Conservation (phyloP, 2,113 vertebrate species). For the Percopsis transmontana region DNA sequence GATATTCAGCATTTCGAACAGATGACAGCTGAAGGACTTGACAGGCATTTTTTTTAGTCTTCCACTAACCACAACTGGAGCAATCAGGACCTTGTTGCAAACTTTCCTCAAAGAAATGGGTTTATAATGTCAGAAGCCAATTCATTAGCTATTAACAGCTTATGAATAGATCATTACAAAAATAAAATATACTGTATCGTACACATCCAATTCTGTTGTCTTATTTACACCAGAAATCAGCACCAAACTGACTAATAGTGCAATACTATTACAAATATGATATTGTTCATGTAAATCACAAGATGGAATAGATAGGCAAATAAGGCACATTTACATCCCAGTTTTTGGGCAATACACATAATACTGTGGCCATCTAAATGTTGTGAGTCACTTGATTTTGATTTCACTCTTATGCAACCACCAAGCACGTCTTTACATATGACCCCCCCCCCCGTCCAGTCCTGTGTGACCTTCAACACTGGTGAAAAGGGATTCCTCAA, state of each 20-base stretch:
- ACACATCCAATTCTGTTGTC: conserved; percentile 22
- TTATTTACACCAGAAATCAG: conserved; percentile 7
- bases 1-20: not conserved
- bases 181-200: conserved; percentile 51
- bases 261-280: conserved; percentile 1
- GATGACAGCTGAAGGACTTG: conserved; percentile 3
- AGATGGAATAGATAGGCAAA: too few species aligned
- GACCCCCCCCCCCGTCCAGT: not conserved
- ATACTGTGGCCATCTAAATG: conserved; percentile 39
- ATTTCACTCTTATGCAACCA: conserved; percentile 65
- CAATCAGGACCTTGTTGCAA: conserved; percentile 17
- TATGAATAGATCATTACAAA: conserved; percentile 14
- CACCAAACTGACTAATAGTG: not conserved
- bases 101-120: conserved; percentile 16
- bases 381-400: conserved; percentile 60
- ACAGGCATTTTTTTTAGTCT: conserved; percentile 42
- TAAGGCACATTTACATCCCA: conserved; percentile 26
- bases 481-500: not conserved
- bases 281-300: not conserved
- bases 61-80: conserved; percentile 49
- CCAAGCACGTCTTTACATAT: conserved; percentile 52
- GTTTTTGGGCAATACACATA: conserved; percentile 30
- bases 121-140: conserved; percentile 38
- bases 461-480: conserved; percentile 44
- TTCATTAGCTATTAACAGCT: conserved; percentile 20